Evolutionary conservation across 1,140 invertebrate genomes (phyloP), one percentile per base, ranked within the genome.

Genomic region (Harlomillsia oculata): DNA sequence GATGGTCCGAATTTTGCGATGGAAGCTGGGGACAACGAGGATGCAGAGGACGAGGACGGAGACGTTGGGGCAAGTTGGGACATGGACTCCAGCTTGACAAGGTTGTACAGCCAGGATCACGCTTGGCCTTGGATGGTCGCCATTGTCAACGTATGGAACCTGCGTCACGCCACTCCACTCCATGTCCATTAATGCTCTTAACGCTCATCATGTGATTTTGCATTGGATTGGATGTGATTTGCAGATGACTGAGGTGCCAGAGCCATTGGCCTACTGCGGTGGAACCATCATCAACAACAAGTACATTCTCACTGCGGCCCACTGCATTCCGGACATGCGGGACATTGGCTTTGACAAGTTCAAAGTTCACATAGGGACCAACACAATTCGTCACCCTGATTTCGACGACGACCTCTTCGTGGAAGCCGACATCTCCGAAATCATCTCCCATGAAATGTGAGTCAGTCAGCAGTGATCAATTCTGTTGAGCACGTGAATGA

Each of bases 71-170:
- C n/a, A n/a, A n/a, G n/a, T n/a, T n/a, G n/a, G n/a, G n/a, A n/a
- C n/a, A n/a, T n/a, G n/a, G n/a, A n/a, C n/a, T n/a, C n/a, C n/a
- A n/a, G n/a, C n/a, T n/a, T n/a, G n/a, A n/a, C n/a, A n/a, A n/a
- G n/a, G n/a, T n/a, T n/a, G n/a, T n/a, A n/a, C n/a, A n/a, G n/a
- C n/a, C n/a, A n/a, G n/a, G n/a, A 59, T 28, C 49, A 53, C 41
- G 28, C 49, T 18, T 62, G 60, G 60, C 60, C 60, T 28, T 62
- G 60, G 60, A 53, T 53, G 29, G 55, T 44, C 2, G 36, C 56
- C 3, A 55, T 60, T 44, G 53, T 56, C 16, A 45, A 52, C 26
- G 51, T 55, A 45, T 30, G n/a, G 5, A 11, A 20, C 5, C 28
- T 16, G 8, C 5, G 29, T 36, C 5, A 16, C 5, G 34, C n/a